These are phyloP conservation scores for Polypterus senegalus DNA, from an alignment of 2,113 vertebrate genomes.

Conservation along the genomic window DNA sequence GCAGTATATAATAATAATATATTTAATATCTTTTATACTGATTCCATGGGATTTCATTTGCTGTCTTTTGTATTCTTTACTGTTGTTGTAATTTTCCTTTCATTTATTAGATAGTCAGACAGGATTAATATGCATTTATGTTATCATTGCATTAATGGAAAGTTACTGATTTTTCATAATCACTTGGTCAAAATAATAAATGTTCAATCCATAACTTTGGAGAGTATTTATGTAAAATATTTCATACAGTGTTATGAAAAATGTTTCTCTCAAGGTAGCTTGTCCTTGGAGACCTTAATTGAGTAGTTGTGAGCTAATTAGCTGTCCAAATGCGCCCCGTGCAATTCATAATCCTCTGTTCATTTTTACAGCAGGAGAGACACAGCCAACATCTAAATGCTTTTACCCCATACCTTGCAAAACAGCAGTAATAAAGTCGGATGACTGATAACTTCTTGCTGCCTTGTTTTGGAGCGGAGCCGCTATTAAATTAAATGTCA, in stretches of 20 bases:
- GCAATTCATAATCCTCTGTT: conserved; percentile 61
- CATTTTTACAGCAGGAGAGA: conserved; percentile 54
- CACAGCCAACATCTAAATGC: conserved; percentile 56
- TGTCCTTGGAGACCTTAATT: conserved; percentile 61
- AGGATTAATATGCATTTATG: no score
- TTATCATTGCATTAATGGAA: no score
- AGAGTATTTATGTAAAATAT: no score
- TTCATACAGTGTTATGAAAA: background rate
- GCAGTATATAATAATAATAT: no score
- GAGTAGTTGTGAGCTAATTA: conserved; percentile 63
- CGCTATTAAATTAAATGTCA: conserved; percentile 30
- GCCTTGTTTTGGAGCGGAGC: conserved; percentile 28
- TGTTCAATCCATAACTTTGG: no score
- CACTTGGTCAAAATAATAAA: no score
- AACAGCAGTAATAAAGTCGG: conserved; percentile 48
- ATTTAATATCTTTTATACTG: no score
- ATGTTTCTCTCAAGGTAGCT: conserved; percentile 26
- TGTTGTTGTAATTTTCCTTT: no score
- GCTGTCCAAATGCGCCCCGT: conserved; percentile 52
- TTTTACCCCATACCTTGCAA: conserved; percentile 49
- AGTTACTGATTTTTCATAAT: no score
- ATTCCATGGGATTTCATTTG: no score
- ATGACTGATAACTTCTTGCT: conserved; percentile 47
- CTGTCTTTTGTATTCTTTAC: no score
- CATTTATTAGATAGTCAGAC: no score